These are phyloP conservation scores for Arctia plantaginis DNA, from an alignment of 2,888 invertebrate species.

Conservation along the genomic window DNA sequence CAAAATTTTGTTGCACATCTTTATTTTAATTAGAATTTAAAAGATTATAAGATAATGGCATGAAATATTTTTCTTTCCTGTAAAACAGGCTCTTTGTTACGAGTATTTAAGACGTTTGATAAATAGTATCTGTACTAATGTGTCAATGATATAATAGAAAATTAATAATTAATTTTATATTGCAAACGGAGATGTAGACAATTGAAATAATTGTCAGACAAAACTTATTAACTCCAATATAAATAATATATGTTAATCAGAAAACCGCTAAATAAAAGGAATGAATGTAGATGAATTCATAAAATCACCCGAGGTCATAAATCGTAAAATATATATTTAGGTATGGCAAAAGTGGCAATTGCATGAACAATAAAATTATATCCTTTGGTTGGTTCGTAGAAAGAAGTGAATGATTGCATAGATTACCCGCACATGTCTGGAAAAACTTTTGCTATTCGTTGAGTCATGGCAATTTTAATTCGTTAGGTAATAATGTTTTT, in stretches of 20 bases:
- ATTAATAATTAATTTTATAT: neutral
- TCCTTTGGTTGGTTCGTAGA: neutral
- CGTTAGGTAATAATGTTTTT: neutral
- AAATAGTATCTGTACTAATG: neutral
- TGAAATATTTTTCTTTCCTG: no score
- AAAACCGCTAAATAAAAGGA: neutral
- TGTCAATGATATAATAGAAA: neutral
- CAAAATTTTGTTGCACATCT: no score
- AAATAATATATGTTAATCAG: no score
- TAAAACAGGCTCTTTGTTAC: neutral
- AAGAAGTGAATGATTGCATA: slow-evolving; percentile 1
- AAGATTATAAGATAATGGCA: no score
- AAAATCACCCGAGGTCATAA: neutral
- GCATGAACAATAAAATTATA: neutral
- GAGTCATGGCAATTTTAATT: neutral
- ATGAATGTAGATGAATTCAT: neutral
- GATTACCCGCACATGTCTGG: neutral
- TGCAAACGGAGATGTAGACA: neutral
- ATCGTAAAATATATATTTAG: neutral
- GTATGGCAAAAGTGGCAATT: neutral
- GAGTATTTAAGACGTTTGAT: neutral
- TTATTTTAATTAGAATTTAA: no score
- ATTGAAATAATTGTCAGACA: neutral
- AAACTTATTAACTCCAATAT: no score
- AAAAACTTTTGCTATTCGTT: neutral